Evolutionary conservation across 2,888 invertebrate species (phyloP), one percentile per base, ranked within the genome.

Genomic region (Eurois occulta): DNA sequence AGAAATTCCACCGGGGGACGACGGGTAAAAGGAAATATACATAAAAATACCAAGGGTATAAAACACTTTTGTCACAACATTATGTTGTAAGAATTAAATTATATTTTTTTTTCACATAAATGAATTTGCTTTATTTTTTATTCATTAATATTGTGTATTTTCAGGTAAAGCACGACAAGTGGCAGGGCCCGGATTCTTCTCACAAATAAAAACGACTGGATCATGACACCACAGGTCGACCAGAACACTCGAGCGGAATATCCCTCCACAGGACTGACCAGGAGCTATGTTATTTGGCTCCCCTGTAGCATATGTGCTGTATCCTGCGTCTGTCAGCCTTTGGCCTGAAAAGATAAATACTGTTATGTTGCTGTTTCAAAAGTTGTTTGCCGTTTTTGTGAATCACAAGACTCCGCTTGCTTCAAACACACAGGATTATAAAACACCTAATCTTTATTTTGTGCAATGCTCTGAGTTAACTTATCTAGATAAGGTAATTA

Each of bases 301-400:
- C 0, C 90, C 91, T 0, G 43, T 60, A 0, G 82, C 65, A 87
- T 92, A 94, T 43, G 85, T 88, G 43, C 77, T 77, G 78, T 90
- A 94, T 0, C 94, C 94, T 6, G 94, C 93, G 10, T 89, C 84
- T 0, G 72, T 6, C 1, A 94, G 74, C 0, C 91, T 89, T 65
- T 92, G 85, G 13, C 94, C 94, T 94, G 84, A 58, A 72, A 72
- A 32, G 0, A 4, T 1, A 41, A 41, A 41, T 11, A 5, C 18
- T 32, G 10, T 16, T n/a, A 18, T 28, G 65, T 65, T 8, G 3
- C 4, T 41, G 65, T 43, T 41, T 28, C 16, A 35, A 60, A 60
- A 0, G 4, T 60, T 21, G 28, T 55, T 55, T 55, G 16, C 28
- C 16, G 60, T 60, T 60, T 60, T 18, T 28, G 6, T 28, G n/a